Evolutionary conservation across 2,797 vertebrate genomes (phyloP).

Genomic region (Dromococcyx pavoninus): DNA sequence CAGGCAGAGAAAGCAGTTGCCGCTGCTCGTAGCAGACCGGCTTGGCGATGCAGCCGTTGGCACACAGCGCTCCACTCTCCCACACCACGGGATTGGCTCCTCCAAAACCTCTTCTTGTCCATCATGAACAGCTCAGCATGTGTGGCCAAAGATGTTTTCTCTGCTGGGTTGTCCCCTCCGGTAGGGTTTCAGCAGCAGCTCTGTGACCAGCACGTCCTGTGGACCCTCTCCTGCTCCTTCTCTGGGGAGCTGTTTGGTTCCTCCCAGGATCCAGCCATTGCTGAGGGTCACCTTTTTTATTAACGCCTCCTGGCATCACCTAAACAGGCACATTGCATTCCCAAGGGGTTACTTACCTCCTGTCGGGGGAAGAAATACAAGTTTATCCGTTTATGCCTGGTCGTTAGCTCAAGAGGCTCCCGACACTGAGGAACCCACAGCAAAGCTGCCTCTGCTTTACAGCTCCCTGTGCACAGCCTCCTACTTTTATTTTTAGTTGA

Average conservation of each 20-base stretch:
- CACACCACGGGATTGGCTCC: neutral
- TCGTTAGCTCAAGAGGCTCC: fast-evolving
- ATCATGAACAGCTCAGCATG: neutral
- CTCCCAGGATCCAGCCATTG: neutral
- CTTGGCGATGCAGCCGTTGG: fast-evolving
- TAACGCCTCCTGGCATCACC: neutral
- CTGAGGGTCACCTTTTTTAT: neutral
- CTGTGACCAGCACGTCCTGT: neutral
- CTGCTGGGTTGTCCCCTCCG: neutral
- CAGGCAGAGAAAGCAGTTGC: neutral
- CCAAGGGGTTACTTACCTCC: neutral
- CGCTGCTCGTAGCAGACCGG: neutral
- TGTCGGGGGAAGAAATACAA: neutral
- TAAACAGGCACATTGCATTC: neutral
- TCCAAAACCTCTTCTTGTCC: neutral
- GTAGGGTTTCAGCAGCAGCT: neutral
- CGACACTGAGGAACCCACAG: neutral
- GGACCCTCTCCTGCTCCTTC: neutral
- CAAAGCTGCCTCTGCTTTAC: neutral
- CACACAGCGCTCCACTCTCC: neutral
- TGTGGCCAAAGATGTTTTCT: neutral
- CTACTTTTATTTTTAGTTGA: constrained; percentile 38
- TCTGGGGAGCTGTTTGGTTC: fast-evolving
- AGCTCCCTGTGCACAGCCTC: neutral
- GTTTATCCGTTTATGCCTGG: neutral